Evolutionary conservation across 2,113 vertebrate genomes (phyloP).

Genomic region (Jacana jacana): DNA sequence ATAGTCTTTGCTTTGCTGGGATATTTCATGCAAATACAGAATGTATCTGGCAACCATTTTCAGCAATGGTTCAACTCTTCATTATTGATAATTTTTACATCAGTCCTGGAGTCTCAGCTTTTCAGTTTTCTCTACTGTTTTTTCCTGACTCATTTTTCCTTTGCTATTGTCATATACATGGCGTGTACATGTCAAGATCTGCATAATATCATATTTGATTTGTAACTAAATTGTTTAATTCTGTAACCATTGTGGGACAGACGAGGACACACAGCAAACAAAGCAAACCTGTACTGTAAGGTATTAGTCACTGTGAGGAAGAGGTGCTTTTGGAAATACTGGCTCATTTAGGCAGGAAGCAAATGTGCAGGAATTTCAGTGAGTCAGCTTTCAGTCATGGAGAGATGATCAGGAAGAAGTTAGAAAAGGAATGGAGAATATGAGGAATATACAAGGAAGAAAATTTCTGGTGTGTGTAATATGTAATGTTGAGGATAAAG

Average conservation of each 20-base stretch:
- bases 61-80: background rate
- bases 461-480: background rate
- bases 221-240: background rate
- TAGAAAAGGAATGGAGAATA: background rate
- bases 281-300: background rate
- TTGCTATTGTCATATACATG: background rate
- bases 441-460: background rate
- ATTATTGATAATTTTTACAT: background rate
- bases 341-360: background rate
- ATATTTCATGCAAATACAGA: background rate
- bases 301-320: slow-evolving; percentile 30
- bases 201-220: background rate
- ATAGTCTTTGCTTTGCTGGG: background rate
- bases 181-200: background rate
- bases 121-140: background rate
- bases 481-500: background rate
- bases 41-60: background rate
- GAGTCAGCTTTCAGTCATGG: slow-evolving; percentile 2
- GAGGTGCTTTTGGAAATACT: background rate
- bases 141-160: background rate
- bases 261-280: background rate
- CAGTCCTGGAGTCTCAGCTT: background rate
- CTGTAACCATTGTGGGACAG: background rate
- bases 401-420: background rate
- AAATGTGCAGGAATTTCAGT: background rate